These are phyloP conservation scores for Phaethon lepturus DNA, from an alignment of 2,113 vertebrate genomes.

Conservation along the genomic window DNA sequence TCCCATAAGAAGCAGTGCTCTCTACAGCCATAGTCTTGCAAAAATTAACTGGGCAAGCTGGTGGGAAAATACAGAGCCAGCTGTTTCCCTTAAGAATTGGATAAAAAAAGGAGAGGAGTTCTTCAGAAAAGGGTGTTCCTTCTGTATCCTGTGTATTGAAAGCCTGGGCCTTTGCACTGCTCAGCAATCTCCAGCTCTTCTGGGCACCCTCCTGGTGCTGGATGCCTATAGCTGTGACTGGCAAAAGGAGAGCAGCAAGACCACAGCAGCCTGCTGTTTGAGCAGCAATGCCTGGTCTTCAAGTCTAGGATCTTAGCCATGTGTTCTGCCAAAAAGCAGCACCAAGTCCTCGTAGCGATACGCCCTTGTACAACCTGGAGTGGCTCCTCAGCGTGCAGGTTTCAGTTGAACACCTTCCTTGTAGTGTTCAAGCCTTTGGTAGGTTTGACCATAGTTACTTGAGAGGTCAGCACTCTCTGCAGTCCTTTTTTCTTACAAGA, in stretches of 20 bases:
- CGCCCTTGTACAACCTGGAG: neutral
- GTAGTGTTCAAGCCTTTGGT: neutral
- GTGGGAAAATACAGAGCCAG: neutral
- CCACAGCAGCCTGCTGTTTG: neutral
- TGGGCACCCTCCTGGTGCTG: neutral
- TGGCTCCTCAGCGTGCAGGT: neutral
- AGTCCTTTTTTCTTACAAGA: neutral
- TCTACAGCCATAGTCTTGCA: neutral
- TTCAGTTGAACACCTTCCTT: accelerated
- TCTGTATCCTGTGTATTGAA: neutral
- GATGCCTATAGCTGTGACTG: neutral
- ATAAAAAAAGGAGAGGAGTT: neutral
- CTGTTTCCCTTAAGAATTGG: neutral
- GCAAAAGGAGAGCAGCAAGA: neutral
- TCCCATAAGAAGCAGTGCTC: neutral
- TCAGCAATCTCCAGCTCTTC: neutral
- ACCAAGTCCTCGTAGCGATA: neutral
- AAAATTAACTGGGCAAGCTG: neutral
- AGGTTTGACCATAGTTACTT: neutral
- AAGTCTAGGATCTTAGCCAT: neutral
- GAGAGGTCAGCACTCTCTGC: neutral
- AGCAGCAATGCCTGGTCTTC: neutral
- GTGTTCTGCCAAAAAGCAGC: neutral
- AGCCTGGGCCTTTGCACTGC: neutral
- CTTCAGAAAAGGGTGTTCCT: neutral